These are phyloP conservation scores for Sarcophilus harrisii DNA, from an alignment of 2,797 vertebrate genomes.

Conservation along the genomic window DNA sequence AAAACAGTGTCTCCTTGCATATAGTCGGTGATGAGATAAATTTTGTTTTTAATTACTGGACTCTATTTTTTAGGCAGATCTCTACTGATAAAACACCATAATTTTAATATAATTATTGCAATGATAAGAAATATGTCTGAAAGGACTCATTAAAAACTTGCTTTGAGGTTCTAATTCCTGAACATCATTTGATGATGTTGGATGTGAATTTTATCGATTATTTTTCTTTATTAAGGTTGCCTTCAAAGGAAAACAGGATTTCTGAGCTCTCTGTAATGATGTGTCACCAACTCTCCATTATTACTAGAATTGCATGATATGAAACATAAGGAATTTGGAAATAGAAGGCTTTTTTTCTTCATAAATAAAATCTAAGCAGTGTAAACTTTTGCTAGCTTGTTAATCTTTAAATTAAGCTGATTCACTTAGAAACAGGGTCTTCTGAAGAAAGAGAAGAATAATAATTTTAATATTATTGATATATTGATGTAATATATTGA, in stretches of 20 bases:
- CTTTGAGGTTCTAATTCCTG: conserved; percentile 6
- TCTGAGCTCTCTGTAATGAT: not conserved
- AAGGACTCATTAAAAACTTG: not conserved
- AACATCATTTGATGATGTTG: not conserved
- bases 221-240: not conserved
- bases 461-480: conserved; percentile 4
- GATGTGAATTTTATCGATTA: not conserved
- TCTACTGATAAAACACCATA: not conserved
- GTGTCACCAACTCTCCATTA: not conserved
- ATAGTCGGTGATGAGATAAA: not conserved
- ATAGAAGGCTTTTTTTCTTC: not conserved
- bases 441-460: not conserved
- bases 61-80: not conserved
- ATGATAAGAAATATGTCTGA: not conserved
- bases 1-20: not conserved
- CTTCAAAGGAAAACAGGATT: not conserved
- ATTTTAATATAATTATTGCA: not conserved
- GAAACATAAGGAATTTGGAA: conserved; percentile 1
- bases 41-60: not conserved
- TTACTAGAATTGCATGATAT: not conserved
- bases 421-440: not conserved
- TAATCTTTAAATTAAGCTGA: not conserved
- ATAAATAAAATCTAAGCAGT: not conserved
- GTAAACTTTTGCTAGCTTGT: not conserved
- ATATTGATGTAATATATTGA: not conserved